Evolutionary conservation across 1,140 invertebrate species (phyloP).

Genomic region (Solen grandis): DNA sequence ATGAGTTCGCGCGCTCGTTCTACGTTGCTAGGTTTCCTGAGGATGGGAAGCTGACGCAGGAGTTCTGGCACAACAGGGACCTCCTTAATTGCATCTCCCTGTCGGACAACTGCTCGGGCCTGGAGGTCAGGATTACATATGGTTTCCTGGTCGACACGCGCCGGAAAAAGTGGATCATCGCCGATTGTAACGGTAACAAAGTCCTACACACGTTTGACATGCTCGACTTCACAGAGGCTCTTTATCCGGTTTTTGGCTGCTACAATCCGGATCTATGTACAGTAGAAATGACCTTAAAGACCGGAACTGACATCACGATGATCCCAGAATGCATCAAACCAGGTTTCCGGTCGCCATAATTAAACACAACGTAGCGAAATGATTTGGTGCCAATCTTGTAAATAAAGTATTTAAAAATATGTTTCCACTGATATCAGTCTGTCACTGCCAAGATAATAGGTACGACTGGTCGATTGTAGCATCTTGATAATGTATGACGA

Average conservation of each 20-base stretch:
- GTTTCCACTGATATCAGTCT: too few relatives aligned
- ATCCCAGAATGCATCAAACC: conserved; percentile 58
- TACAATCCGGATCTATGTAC: conserved; percentile 67
- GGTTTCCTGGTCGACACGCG: conserved; percentile 61
- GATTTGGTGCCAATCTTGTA: too few relatives aligned
- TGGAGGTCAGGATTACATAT: conserved; percentile 60
- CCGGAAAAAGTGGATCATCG: conserved; percentile 60
- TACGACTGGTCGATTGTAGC: too few relatives aligned
- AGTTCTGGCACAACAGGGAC: conserved; percentile 68
- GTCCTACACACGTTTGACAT: conserved; percentile 60
- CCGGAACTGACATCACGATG: conserved; percentile 63
- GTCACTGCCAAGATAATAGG: too few relatives aligned
- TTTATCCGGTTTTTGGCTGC: conserved; percentile 64
- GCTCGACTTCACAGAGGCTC: conserved; percentile 59
- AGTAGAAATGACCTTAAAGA: conserved; percentile 65
- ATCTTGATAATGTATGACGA: too few relatives aligned
- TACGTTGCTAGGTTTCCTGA: conserved; percentile 68
- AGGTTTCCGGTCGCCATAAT: conserved; percentile 37
- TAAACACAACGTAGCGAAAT: too few relatives aligned
- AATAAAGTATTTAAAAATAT: too few relatives aligned
- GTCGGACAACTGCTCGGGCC: conserved; percentile 60
- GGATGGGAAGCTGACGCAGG: conserved; percentile 64
- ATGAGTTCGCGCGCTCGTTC: conserved; percentile 64
- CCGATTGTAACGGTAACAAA: conserved; percentile 61
- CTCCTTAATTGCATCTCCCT: conserved; percentile 57